Percentiles rank a stretch among this genome's conserved stretches.
Conservation (phyloP, 2,113 vertebrate genomes). For the Chlamydotis undulata region DNA sequence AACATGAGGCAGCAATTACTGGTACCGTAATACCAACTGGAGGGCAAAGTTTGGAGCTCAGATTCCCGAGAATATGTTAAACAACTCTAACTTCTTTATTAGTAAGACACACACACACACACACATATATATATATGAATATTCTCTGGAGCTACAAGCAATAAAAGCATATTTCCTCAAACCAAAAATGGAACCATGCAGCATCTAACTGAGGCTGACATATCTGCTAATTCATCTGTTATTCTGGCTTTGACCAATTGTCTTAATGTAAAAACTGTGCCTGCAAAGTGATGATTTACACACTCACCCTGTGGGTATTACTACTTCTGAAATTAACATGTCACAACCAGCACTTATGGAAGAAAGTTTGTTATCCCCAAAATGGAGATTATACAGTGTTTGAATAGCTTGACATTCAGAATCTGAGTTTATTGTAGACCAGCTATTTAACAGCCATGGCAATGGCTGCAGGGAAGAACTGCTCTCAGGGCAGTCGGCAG, state of each 20-base stretch:
- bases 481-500: background rate
- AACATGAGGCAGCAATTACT: slow-evolving; percentile 81
- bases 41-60: slow-evolving; percentile 76
- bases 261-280: background rate
- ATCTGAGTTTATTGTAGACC: background rate
- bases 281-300: slow-evolving; percentile 54
- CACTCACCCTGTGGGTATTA: background rate
- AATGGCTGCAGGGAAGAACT: background rate
- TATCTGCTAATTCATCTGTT: slow-evolving; percentile 29
- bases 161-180: slow-evolving; percentile 19
- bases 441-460: background rate
- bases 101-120: background rate
- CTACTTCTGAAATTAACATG: background rate
- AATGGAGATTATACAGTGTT: background rate
- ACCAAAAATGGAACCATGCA: background rate
- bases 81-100: slow-evolving; percentile 70
- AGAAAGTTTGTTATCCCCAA: background rate
- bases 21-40: slow-evolving; percentile 78
- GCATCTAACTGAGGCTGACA: slow-evolving; percentile 35
- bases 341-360: background rate
- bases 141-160: slow-evolving; percentile 40
- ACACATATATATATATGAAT: background rate
- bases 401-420: background rate
- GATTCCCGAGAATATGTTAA: slow-evolving; percentile 71
- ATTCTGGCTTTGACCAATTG: slow-evolving; percentile 34